Evolutionary conservation across 2,113 vertebrate species (phyloP), one percentile per base, ranked within the genome.

Genomic region (Rhabdornis inornatus): DNA sequence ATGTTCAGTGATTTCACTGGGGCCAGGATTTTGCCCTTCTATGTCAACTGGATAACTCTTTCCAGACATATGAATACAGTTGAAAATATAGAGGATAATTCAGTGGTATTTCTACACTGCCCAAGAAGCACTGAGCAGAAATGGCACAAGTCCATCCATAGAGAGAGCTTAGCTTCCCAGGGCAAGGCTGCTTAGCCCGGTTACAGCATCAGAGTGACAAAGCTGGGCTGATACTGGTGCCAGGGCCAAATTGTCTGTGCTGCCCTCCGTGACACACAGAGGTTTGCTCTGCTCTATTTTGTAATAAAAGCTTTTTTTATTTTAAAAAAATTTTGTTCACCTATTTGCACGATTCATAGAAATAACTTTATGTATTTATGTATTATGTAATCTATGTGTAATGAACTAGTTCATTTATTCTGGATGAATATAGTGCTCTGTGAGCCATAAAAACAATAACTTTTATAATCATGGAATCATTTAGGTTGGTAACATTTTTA

Each of bases 181-280:
- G 25, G 24, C 10, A 11, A 77, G 49, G 35, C 25, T 79, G 21
- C 80, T 70, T 23, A 53, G 15, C 40, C 56, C 47, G 30, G 9
- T 61, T 75, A 35, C n/a, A 39, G 8, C 47, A 66, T 9, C 2
- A 4, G 40, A 47, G 24, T 14, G 28, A 27, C 66, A 86, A n/a
- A 71, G 27, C 17, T 66, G 52, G 20, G 35, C 11, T 11, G n/a
- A 70, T 6, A n/a, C 45, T 61, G 11, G 8, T 35, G 61, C 69
- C 44, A 45, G 35, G 8, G 21, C 21, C 68, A 55, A 61, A 30
- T 25, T 35, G 11, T n/a, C 69, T n/a, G 6, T 56, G 8, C 68
- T n/a, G 18, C 15, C 13, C 21, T 77, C 22, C 9, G 10, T 0
- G 1, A 25, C 11, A 37, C 33, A 35, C 8, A 2, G 27, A 72